These are phyloP conservation scores for Callitettix versicolor DNA, from an alignment of 1,140 invertebrate species.

Conservation along the genomic window DNA sequence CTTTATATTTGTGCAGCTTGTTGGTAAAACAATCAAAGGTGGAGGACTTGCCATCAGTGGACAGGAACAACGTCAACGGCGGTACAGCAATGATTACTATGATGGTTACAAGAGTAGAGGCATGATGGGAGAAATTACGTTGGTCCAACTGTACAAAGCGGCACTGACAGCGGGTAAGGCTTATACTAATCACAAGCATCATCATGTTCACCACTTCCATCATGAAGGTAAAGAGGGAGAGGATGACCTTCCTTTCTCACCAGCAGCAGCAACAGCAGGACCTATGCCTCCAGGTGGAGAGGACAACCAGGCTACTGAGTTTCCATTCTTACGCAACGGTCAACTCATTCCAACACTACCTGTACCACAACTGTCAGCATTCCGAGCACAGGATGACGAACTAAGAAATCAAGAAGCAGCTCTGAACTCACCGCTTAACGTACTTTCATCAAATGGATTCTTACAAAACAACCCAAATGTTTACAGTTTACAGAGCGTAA, in stretches of 20 bases:
- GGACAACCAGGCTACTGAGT: neutral
- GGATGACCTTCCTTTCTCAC: slow-evolving; percentile 32
- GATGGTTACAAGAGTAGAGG: slow-evolving; percentile 44
- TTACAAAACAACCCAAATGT: neutral
- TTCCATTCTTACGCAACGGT: slow-evolving; percentile 11
- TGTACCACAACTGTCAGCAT: slow-evolving; percentile 20
- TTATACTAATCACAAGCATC: slow-evolving; percentile 72
- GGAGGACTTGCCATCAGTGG: slow-evolving; percentile 62
- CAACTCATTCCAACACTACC: slow-evolving; percentile 23
- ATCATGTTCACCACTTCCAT: slow-evolving; percentile 65
- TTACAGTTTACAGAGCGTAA: slow-evolving; percentile 15
- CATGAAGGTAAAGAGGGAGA: slow-evolving; percentile 46
- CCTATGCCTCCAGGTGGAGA: too few relatives aligned
- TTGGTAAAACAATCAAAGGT: slow-evolving; percentile 62
- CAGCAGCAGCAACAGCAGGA: too few relatives aligned
- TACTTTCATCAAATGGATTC: slow-evolving; percentile 1
- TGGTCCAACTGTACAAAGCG: slow-evolving; percentile 64
- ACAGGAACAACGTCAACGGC: slow-evolving; percentile 49
- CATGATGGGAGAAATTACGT: slow-evolving; percentile 62
- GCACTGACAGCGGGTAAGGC: slow-evolving; percentile 70
- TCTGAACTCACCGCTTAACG: slow-evolving; percentile 1
- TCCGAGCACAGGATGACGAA: slow-evolving; percentile 9
- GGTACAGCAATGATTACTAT: slow-evolving; percentile 40
- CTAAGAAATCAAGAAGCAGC: too few relatives aligned
- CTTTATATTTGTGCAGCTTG: slow-evolving; percentile 44